Conservation (phyloP, 1,140 invertebrate species). For the Drosophila bifasciata region DNA sequence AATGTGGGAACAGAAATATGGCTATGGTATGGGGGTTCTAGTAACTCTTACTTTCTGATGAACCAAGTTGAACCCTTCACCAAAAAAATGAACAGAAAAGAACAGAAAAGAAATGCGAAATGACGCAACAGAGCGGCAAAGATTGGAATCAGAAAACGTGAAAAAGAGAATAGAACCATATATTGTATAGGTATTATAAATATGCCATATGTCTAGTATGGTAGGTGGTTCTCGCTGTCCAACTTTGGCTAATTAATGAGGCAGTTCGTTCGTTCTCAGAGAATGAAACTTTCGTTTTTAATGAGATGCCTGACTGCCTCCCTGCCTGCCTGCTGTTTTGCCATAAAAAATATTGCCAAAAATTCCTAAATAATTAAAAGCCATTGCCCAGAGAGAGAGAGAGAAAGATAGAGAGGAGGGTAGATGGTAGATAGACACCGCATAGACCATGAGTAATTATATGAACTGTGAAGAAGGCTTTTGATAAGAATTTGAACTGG, state of each 20-base stretch:
- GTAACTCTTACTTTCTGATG: conserved; percentile 53
- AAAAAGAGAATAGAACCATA: conserved; percentile 6
- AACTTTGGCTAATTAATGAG: conserved; percentile 71
- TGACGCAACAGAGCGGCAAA: conserved; percentile 23
- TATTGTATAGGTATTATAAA: no score
- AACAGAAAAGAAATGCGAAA: conserved; percentile 31
- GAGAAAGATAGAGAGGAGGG: conserved; percentile 8
- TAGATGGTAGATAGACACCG: background rate
- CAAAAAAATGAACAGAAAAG: conserved; percentile 9
- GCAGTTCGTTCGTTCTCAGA: conserved; percentile 34
- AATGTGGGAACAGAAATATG: conserved; percentile 52
- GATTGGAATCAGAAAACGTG: background rate
- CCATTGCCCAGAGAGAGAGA: conserved; percentile 43
- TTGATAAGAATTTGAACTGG: conserved; percentile 80
- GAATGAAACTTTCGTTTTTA: conserved; percentile 76
- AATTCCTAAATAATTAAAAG: conserved; percentile 74
- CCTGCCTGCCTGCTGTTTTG: conserved; percentile 28
- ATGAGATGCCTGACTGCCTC: conserved; percentile 46
- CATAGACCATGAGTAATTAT: conserved; percentile 70
- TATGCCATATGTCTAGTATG: no score
- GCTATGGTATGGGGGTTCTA: conserved; percentile 5
- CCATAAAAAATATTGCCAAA: conserved; percentile 47
- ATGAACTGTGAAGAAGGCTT: conserved; percentile 71
- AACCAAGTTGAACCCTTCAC: conserved; percentile 8
- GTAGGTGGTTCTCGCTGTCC: conserved; percentile 43